Evolutionary conservation across 2,113 vertebrate species (phyloP).

Genomic region (Mus pahari): DNA sequence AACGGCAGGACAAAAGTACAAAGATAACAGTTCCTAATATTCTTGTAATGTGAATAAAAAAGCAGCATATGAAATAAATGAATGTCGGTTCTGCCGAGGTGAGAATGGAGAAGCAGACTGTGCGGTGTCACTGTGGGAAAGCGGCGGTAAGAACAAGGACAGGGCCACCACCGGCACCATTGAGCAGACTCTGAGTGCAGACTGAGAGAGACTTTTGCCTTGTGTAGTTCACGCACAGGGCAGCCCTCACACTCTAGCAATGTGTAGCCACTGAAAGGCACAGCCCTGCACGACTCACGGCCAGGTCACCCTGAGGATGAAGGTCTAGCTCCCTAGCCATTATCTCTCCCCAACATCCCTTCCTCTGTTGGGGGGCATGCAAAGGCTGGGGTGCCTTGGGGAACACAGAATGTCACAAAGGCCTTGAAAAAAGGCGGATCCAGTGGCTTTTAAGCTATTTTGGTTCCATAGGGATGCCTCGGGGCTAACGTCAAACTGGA

Average conservation of each 20-base stretch:
- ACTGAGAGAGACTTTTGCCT: background rate
- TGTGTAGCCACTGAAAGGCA: background rate
- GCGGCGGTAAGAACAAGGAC: background rate
- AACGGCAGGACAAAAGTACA: constrained; percentile 40
- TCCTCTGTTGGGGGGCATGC: background rate
- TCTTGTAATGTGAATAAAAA: background rate
- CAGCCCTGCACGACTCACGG: background rate
- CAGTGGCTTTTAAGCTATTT: background rate
- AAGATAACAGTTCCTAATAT: background rate
- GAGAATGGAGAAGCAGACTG: background rate
- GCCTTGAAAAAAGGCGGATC: background rate
- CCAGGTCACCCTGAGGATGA: background rate
- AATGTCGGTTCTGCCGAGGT: background rate
- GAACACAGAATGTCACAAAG: background rate
- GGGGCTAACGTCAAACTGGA: background rate
- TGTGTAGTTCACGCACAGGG: background rate
- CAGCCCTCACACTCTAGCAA: background rate
- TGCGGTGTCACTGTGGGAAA: background rate
- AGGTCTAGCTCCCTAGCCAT: background rate
- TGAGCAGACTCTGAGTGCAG: background rate
- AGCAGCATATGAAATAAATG: constrained; percentile 10
- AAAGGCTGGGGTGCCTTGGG: background rate
- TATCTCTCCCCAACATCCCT: background rate
- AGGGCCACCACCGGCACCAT: fast-evolving
- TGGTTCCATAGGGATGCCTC: background rate